Evolutionary conservation across 2,797 vertebrate genomes (phyloP).

Genomic region (Cygnus olor): DNA sequence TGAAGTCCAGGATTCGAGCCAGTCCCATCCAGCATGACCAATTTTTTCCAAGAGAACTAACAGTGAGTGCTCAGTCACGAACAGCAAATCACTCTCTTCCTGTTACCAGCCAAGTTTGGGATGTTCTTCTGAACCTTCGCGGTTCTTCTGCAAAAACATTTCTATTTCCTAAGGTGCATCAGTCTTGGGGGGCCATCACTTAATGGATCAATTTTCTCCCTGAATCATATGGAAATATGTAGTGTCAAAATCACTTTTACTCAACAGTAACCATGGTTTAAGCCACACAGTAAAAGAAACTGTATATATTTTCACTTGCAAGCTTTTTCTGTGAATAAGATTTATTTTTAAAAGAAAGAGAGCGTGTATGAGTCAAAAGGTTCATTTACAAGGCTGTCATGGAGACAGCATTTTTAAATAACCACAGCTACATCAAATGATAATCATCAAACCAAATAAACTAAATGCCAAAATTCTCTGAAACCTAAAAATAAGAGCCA

Average conservation of each 20-base stretch:
- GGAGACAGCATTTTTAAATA: slow-evolving; percentile 71
- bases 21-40: neutral
- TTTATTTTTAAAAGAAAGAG: slow-evolving; percentile 75
- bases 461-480: slow-evolving; percentile 68
- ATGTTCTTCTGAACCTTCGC: neutral
- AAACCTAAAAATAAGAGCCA: slow-evolving; percentile 70
- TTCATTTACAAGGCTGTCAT: slow-evolving; percentile 69
- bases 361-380: slow-evolving; percentile 47
- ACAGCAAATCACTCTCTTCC: neutral
- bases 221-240: neutral
- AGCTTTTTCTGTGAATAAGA: slow-evolving; percentile 75
- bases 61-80: neutral
- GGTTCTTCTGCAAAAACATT: neutral
- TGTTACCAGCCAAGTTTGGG: neutral
- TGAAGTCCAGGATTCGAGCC: neutral
- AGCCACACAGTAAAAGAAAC: slow-evolving; percentile 41
- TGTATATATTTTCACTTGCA: slow-evolving; percentile 61
- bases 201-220: slow-evolving; percentile 3
- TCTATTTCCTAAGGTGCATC: neutral
- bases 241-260: slow-evolving; percentile 15
- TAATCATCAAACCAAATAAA: slow-evolving; percentile 75
- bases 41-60: neutral
- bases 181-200: neutral
- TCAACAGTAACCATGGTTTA: neutral
- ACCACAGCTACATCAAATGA: slow-evolving; percentile 70